A percentile compares a stretch with the other conserved stretches of the same genome.
Conservation (phyloP, 2,888 invertebrate genomes). For the Oithona nana region DNA sequence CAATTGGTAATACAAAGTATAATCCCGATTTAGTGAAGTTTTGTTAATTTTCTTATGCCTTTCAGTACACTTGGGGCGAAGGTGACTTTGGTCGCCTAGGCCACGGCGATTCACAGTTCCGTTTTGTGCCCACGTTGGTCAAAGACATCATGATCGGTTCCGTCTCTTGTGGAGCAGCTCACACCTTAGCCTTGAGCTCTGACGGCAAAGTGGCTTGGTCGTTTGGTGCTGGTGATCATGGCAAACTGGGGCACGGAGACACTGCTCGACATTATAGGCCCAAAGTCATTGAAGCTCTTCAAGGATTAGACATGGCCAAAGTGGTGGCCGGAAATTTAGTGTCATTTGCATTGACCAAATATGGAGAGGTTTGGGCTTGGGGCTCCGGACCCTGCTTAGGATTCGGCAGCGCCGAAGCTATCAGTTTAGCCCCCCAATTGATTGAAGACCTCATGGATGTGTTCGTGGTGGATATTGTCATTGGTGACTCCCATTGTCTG, state of each 20-base stretch:
- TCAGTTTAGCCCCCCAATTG: conserved; percentile 35
- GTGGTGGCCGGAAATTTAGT: conserved; percentile 37
- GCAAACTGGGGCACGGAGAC: conserved; percentile 35
- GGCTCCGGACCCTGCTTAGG: conserved; percentile 42
- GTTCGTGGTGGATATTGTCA: conserved; percentile 37
- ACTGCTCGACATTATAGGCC: conserved; percentile 36
- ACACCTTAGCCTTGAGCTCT: conserved; percentile 35
- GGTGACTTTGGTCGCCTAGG: conserved; percentile 36
- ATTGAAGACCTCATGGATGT: conserved; percentile 35
- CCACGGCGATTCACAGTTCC: conserved; percentile 39
- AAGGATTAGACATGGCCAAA: conserved; percentile 37
- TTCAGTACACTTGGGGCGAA: conserved; percentile 40
- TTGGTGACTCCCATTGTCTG: conserved; percentile 41
- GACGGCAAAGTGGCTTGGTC: conserved; percentile 39
- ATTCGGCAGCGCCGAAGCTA: conserved; percentile 36
- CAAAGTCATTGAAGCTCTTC: conserved; percentile 38
- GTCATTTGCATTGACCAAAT: conserved; percentile 35
- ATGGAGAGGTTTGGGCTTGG: conserved; percentile 41
- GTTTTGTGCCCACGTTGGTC: conserved; percentile 39
- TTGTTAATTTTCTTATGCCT: too few relatives aligned
- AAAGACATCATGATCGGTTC: conserved; percentile 31
- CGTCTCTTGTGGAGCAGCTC: conserved; percentile 33
- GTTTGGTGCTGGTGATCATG: conserved; percentile 38
- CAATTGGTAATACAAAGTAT: too few relatives aligned
- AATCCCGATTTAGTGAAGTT: too few relatives aligned